Base-by-base conservation (phyloP, 2,888 invertebrate genomes). In the Ptychoptera albimana region DNA sequence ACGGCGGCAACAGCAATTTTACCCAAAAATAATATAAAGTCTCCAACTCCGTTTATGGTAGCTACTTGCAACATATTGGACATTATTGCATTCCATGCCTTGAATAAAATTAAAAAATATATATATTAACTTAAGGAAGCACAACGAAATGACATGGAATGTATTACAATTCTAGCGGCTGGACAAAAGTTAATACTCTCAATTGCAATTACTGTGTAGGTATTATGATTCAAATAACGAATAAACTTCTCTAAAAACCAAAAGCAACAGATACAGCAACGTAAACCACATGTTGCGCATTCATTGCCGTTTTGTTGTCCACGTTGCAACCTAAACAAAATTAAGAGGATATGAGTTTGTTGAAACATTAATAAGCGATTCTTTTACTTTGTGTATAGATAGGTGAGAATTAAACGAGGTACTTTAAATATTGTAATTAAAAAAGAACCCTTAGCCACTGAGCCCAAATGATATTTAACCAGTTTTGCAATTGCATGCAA, bases 381-480 rank as follows among this genome's bases (percentile, higher is more conserved):
- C 10, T 69, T 80, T 74, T 75, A 91, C 82, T 87, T 89, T 50
- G 82, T 75, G 61, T 94, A 82, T n/a, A 93, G 60, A 63, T 86
- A 92, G 12, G 85, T 86, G 50, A 97, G 68, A 51, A 94, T 78
- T 2, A 92, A 73, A 40, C 96, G 72, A 12, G 94, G 91, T 46
- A 96, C 69, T 68, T 94, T 93, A 57, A 94, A 86, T 42, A 94
- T 68, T 0, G 94, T 92, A 48, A 97, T 91, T 34, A 97, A 70
- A 51, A 96, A 76, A 0, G 94, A 89, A 2, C 97, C 97, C 56
- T 94, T 84, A 0, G 94, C 96, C 5, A 94, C 81, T 0, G 96
- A 91, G 11, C 97, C 97, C 55, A 94, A 68, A 64, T 97, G 94
- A 59, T 92, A 96, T 57, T 83, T 82, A 7, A 85, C 56, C 29